A percentile compares a stretch with the other conserved stretches of the same genome.
These are phyloP conservation scores for Dendroctonus valens DNA, from an alignment of 1,140 invertebrate genomes.

Conservation along the genomic window DNA sequence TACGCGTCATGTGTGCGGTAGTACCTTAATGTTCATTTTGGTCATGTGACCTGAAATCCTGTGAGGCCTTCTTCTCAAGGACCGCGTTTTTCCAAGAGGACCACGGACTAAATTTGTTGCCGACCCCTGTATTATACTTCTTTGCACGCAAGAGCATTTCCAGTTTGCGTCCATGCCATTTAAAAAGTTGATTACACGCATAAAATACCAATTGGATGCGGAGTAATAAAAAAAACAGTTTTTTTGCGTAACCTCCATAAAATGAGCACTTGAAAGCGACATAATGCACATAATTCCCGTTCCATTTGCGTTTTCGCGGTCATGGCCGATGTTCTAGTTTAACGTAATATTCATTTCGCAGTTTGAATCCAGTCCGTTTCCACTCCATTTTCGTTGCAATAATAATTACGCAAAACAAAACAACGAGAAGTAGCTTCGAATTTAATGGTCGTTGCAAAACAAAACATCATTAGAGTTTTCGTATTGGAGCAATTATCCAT, in stretches of 20 bases:
- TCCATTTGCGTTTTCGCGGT: slow-evolving; percentile 15
- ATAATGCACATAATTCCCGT: slow-evolving; percentile 11
- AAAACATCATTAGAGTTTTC: no score
- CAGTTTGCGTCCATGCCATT: slow-evolving; percentile 9
- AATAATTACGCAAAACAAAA: no score
- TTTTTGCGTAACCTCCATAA: slow-evolving; percentile 17
- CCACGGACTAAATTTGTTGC: no score
- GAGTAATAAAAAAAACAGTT: neutral
- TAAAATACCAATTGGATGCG: slow-evolving; percentile 14
- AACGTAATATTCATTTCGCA: neutral
- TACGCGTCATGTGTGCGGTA: no score
- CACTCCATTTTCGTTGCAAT: slow-evolving; percentile 3
- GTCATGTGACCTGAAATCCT: no score
- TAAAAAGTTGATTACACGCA: slow-evolving; percentile 9
- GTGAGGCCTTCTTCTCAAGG: no score
- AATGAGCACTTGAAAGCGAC: slow-evolving; percentile 11
- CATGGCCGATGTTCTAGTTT: slow-evolving; percentile 12
- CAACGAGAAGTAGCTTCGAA: no score
- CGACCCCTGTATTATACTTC: no score
- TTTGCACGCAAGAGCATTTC: neutral
- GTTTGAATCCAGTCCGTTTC: slow-evolving; percentile 1
- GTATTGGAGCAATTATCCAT: no score
- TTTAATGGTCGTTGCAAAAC: no score
- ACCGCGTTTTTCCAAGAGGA: no score
- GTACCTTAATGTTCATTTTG: no score